Percentiles rank a stretch among this genome's conserved stretches.
These are phyloP conservation scores for Stylophora pistillata DNA, from an alignment of 64 coral and sea anemone species.

Conservation along the genomic window DNA sequence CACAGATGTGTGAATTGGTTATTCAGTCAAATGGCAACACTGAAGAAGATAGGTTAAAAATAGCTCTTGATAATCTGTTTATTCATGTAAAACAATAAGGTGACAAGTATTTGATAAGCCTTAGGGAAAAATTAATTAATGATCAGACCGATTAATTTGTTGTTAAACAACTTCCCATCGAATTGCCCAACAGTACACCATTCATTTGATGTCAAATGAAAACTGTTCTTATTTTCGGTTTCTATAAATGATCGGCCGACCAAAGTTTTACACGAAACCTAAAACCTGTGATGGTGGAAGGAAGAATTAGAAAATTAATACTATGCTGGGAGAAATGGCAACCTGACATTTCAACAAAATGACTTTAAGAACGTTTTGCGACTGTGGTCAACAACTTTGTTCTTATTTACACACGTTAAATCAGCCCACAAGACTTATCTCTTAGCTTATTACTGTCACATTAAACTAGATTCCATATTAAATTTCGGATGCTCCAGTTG, in stretches of 20 bases:
- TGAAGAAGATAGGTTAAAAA: background rate
- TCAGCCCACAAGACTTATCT: background rate
- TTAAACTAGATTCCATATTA: background rate
- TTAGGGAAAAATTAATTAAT: constrained; percentile 20
- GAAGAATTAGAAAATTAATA: no score
- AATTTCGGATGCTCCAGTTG: background rate
- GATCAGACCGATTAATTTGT: background rate
- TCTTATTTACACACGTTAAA: no score
- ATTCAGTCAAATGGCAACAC: background rate
- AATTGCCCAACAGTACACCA: no score
- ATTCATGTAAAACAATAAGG: background rate
- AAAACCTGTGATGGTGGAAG: no score
- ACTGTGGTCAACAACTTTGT: no score
- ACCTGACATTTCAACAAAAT: no score
- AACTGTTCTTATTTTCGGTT: background rate
- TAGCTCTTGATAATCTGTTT: background rate
- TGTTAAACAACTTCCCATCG: no score
- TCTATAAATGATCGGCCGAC: no score
- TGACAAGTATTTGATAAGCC: constrained; percentile 1
- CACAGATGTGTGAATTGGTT: background rate
- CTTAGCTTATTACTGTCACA: background rate
- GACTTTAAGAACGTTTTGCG: no score
- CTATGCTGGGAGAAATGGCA: no score
- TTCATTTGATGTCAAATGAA: background rate
- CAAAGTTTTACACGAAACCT: no score